Conservation (phyloP, 2,797 vertebrate genomes). For the Channallabes apus region DNA sequence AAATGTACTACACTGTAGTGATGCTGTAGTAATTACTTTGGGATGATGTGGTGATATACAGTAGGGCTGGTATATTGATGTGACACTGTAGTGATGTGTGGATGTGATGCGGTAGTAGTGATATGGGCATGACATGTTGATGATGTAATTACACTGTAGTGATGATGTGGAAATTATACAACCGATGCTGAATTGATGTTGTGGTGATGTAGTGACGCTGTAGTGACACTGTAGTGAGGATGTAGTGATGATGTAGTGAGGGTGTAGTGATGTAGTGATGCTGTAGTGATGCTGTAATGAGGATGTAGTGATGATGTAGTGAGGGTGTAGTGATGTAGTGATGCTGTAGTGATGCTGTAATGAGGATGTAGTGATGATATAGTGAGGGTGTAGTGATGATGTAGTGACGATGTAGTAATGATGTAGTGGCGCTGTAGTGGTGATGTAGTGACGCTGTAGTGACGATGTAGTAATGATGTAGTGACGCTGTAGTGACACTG, state of each 20-base stretch:
- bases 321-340: neutral
- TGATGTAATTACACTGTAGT: too few relatives aligned
- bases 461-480: neutral
- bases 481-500: neutral
- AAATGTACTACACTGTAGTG: too few relatives aligned
- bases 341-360: neutral
- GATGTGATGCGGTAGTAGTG: too few relatives aligned
- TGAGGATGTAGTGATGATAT: neutral
- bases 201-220: neutral
- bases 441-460: neutral
- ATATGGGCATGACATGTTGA: too few relatives aligned
- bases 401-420: neutral
- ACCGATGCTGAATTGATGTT: neutral
- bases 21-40: too few relatives aligned
- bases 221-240: neutral
- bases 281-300: neutral
- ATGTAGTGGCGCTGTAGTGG: neutral
- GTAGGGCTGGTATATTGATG: too few relatives aligned
- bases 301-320: too few relatives aligned
- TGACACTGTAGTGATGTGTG: too few relatives aligned
- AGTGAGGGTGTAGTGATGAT: neutral
- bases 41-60: too few relatives aligned
- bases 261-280: neutral
- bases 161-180: too few relatives aligned
- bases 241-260: neutral